Evolutionary conservation across 1,140 invertebrate species (phyloP).

Genomic region (Cydia fagiglandana): DNA sequence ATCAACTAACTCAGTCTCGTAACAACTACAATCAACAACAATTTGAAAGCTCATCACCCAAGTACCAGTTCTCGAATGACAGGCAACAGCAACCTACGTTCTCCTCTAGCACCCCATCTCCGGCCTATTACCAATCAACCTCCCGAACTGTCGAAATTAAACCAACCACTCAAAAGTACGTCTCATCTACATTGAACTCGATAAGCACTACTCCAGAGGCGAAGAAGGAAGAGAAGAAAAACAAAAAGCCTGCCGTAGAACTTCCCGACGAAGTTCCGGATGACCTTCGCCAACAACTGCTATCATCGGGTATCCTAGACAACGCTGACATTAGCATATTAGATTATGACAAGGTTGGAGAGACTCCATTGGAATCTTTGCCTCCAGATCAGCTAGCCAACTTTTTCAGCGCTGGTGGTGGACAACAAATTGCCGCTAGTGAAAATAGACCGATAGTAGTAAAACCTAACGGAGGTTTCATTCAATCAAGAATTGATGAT

Average conservation of each 20-base stretch:
- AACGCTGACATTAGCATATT: slow-evolving; percentile 92
- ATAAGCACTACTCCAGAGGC: slow-evolving; percentile 66
- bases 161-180: slow-evolving; percentile 69
- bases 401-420: slow-evolving; percentile 88
- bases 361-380: slow-evolving; percentile 89
- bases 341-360: slow-evolving; percentile 93
- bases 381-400: slow-evolving; percentile 92
- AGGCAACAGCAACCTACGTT: slow-evolving; percentile 58
- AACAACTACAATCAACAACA: slow-evolving; percentile 55
- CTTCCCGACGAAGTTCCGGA: slow-evolving; percentile 93
- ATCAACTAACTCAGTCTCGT: slow-evolving; percentile 56
- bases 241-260: slow-evolving; percentile 80
- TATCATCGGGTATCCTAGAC: slow-evolving; percentile 91
- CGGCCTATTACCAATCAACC: slow-evolving; percentile 65
- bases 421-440: slow-evolving; percentile 84
- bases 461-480: slow-evolving; percentile 80
- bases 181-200: slow-evolving; percentile 67
- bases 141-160: slow-evolving; percentile 69
- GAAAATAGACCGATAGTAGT: slow-evolving; percentile 83
- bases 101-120: slow-evolving; percentile 59
- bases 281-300: slow-evolving; percentile 88
- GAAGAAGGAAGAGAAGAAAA: slow-evolving; percentile 77
- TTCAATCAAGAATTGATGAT: slow-evolving; percentile 79
- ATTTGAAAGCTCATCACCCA: slow-evolving; percentile 55
- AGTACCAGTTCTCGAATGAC: slow-evolving; percentile 64